Percentiles rank a stretch among this genome's conserved stretches.
Evolutionary conservation across 2,888 invertebrate genomes (phyloP).

Genomic region (Hyposoter dolosus): DNA sequence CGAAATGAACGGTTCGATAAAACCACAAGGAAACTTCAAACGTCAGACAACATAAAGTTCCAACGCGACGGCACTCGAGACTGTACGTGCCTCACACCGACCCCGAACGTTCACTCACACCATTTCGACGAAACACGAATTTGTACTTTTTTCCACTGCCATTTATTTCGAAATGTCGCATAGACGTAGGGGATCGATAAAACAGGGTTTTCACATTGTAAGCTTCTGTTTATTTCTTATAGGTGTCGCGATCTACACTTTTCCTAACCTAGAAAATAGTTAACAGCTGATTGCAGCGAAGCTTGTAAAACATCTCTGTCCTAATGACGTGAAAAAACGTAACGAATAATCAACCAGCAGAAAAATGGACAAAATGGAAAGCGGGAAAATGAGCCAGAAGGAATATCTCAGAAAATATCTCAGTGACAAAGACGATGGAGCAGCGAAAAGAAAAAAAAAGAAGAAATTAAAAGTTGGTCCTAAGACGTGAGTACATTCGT

Average conservation of each 20-base stretch:
- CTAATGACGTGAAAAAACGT: not conserved
- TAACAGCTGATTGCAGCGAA: not conserved
- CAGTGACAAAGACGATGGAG: constrained; percentile 87
- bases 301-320: not conserved
- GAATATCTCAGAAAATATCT: constrained; percentile 93
- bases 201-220: not conserved
- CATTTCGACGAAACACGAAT: not conserved
- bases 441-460: constrained; percentile 89
- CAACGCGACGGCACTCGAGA: constrained; percentile 62
- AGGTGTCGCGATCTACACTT: constrained; percentile 5
- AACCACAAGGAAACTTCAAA: constrained; percentile 56
- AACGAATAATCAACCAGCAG: not conserved
- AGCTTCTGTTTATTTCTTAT: not conserved
- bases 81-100: constrained; percentile 33
- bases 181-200: constrained; percentile 27
- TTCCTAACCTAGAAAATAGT: constrained; percentile 1
- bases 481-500: constrained; percentile 79
- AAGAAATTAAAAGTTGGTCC: constrained; percentile 84
- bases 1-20: constrained; percentile 43
- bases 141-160: constrained; percentile 2
- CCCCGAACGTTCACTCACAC: not conserved
- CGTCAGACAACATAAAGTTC: constrained; percentile 61
- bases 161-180: constrained; percentile 16
- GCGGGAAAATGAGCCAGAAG: constrained; percentile 88
- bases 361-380: constrained; percentile 68